Conservation (phyloP, 2,797 vertebrate genomes). For the Pipistrellus kuhlii region DNA sequence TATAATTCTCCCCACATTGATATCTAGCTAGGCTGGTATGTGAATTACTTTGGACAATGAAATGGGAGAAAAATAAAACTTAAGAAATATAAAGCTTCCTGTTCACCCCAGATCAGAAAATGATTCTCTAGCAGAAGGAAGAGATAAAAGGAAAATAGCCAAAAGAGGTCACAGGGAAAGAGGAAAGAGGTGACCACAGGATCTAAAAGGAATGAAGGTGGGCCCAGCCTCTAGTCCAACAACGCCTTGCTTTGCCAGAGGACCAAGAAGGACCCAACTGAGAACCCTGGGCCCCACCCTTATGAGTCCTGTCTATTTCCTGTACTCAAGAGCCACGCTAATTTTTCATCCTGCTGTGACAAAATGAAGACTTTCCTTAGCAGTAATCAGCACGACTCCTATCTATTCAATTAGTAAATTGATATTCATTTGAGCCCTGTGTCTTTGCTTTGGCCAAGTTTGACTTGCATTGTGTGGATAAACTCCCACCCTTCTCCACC, state of each 20-base stretch:
- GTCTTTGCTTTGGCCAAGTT: not conserved
- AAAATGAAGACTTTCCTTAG: not conserved
- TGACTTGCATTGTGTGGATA: not conserved
- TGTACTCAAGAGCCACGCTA: not conserved
- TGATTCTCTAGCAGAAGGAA: not conserved
- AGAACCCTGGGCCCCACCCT: too few relatives aligned
- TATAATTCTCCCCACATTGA: not conserved
- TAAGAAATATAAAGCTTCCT: not conserved
- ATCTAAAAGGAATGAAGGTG: not conserved
- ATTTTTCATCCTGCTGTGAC: not conserved
- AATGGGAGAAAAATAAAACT: not conserved
- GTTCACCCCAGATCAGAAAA: not conserved
- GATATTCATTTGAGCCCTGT: not conserved
- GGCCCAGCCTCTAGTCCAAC: not conserved
- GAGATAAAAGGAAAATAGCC: not conserved
- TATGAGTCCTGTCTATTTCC: not conserved
- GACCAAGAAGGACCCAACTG: not conserved
- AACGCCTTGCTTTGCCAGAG: not conserved
- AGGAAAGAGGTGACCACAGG: not conserved
- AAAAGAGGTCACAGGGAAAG: not conserved
- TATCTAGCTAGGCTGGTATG: not conserved
- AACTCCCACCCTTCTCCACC: not conserved
- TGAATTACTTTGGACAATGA: not conserved
- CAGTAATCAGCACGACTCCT: not conserved
- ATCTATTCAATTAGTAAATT: not conserved